Conservation (phyloP, 2,888 invertebrate species). For the Leptopilina myrica region DNA sequence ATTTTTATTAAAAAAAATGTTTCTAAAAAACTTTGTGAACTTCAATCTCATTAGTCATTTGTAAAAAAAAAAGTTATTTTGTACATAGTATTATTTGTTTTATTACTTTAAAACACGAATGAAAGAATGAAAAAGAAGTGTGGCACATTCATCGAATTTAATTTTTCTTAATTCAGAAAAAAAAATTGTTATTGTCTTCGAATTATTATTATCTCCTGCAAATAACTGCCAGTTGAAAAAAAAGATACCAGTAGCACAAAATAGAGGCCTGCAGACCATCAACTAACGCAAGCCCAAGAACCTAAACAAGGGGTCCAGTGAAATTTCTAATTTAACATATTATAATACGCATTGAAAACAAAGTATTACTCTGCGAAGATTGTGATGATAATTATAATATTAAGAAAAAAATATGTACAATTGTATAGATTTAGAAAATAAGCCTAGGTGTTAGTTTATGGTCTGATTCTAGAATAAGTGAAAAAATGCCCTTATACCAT, state of each 20-base stretch:
- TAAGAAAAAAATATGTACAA: slow-evolving; percentile 70
- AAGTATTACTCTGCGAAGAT: slow-evolving; percentile 62
- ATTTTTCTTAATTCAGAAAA: background rate
- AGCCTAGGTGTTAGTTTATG: slow-evolving; percentile 74
- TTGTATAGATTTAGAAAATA: slow-evolving; percentile 73
- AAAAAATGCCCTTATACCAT: slow-evolving; percentile 5
- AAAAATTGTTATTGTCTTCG: slow-evolving; percentile 20
- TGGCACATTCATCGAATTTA: slow-evolving; percentile 7
- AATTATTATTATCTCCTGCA: slow-evolving; percentile 37
- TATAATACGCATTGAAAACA: slow-evolving; percentile 50
- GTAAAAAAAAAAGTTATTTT: background rate
- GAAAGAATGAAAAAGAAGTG: background rate
- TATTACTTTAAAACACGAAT: background rate
- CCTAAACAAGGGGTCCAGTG: slow-evolving; percentile 55
- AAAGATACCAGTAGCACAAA: slow-evolving; percentile 59
- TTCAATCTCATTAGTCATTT: too few species aligned
- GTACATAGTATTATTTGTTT: background rate
- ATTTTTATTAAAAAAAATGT: too few species aligned
- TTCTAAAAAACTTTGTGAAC: too few species aligned
- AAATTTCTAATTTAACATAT: slow-evolving; percentile 53
- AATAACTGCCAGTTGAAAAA: slow-evolving; percentile 49
- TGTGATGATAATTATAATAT: slow-evolving; percentile 66
- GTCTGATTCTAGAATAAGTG: slow-evolving; percentile 68
- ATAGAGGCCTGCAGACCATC: slow-evolving; percentile 71
- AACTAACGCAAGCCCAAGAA: slow-evolving; percentile 68